These are phyloP conservation scores for Neocrepidodera transversa DNA, from an alignment of 2,888 invertebrate genomes.

Conservation along the genomic window DNA sequence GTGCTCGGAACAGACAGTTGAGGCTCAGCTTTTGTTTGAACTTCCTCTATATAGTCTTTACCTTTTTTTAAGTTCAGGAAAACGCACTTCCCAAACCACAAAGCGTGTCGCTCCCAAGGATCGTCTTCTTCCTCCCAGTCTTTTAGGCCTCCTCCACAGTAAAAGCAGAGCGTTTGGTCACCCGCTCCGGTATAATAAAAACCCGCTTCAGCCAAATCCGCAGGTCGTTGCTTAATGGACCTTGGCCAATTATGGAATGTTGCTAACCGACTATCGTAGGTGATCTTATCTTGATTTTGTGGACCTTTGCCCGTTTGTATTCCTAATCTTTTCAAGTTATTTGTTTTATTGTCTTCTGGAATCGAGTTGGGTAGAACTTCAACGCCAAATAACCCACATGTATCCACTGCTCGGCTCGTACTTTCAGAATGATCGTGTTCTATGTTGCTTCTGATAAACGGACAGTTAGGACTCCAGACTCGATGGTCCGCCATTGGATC, in stretches of 20 bases:
- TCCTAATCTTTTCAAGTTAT: slow-evolving; percentile 49
- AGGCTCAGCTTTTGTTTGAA: slow-evolving; percentile 39
- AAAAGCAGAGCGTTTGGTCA: slow-evolving; percentile 91
- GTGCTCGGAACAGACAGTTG: slow-evolving; percentile 23
- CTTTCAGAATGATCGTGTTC: slow-evolving; percentile 53
- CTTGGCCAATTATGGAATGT: slow-evolving; percentile 84
- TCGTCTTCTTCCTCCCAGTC: slow-evolving; percentile 93
- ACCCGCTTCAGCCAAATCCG: slow-evolving; percentile 85
- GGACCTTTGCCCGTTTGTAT: slow-evolving; percentile 50
- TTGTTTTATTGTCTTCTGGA: slow-evolving; percentile 48
- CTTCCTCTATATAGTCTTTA: slow-evolving; percentile 69
- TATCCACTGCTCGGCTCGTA: slow-evolving; percentile 51
- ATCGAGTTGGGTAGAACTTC: slow-evolving; percentile 56
- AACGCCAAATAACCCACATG: slow-evolving; percentile 55
- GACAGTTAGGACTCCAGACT: slow-evolving; percentile 83
- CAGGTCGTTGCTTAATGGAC: slow-evolving; percentile 79
- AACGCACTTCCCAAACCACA: slow-evolving; percentile 89
- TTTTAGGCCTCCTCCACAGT: slow-evolving; percentile 91
- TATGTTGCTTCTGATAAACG: slow-evolving; percentile 65
- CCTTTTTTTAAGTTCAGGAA: slow-evolving; percentile 84
- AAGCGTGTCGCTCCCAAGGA: slow-evolving; percentile 94
- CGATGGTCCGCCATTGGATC: slow-evolving; percentile 81
- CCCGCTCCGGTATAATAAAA: slow-evolving; percentile 87
- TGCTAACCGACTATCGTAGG: slow-evolving; percentile 72
- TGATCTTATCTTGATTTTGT: slow-evolving; percentile 71